Conservation (phyloP, 35 echinoderm and acorn worm species). For the Ptychodera flava region DNA sequence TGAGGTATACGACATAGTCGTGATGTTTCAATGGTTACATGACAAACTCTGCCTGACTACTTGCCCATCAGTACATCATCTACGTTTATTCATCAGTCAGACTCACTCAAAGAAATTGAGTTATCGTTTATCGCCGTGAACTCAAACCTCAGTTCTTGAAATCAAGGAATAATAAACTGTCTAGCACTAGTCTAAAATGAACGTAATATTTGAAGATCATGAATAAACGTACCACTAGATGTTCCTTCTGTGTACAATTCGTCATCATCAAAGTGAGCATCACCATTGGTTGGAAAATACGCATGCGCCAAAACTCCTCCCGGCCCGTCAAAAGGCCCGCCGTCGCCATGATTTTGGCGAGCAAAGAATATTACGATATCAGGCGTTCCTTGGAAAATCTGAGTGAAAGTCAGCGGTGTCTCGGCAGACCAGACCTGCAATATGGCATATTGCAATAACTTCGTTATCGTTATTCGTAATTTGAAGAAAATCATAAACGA, state of each 20-base stretch:
- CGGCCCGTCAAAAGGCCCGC: constrained; percentile 68
- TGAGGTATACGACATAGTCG: too few species aligned
- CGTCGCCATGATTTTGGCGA: constrained; percentile 48
- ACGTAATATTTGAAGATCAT: background rate
- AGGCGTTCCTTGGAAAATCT: constrained; percentile 12
- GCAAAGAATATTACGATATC: constrained; percentile 72
- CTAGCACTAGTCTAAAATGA: too few species aligned
- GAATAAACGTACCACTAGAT: background rate
- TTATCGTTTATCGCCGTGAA: too few species aligned
- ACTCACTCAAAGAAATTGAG: too few species aligned
- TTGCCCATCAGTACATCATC: too few species aligned
- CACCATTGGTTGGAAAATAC: constrained; percentile 56
- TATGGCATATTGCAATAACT: background rate
- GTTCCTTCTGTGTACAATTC: constrained; percentile 30
- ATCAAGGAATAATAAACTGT: too few species aligned
- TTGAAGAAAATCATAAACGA: too few species aligned
- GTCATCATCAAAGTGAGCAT: constrained; percentile 87
- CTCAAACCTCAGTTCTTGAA: too few species aligned
- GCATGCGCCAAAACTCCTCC: constrained; percentile 73
- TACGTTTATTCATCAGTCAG: too few species aligned
- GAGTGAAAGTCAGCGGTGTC: constrained; percentile 47
- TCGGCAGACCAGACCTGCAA: constrained; percentile 55
- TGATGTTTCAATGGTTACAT: too few species aligned
- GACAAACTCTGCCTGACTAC: too few species aligned
- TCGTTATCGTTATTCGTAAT: too few species aligned